Percentiles rank a stretch among this genome's conserved stretches.
These are phyloP conservation scores for Andrena hattorfiana DNA, from an alignment of 2,888 invertebrate species.

Conservation along the genomic window DNA sequence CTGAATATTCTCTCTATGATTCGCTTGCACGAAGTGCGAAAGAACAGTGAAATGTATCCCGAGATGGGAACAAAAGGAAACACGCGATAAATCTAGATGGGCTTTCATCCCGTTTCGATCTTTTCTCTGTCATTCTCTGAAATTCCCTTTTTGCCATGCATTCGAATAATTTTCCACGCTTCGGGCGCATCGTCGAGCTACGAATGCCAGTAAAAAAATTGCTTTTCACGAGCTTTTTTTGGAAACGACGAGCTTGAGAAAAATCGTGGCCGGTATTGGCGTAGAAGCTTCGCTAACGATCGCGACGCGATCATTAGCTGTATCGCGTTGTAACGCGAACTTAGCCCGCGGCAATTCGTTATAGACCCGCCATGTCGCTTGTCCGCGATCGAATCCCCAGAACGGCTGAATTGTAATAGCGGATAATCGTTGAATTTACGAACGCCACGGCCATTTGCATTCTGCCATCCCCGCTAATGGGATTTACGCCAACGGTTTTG, in stretches of 20 bases:
- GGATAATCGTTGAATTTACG: conserved; percentile 63
- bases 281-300: conserved; percentile 15
- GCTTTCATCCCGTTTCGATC: conserved; percentile 10
- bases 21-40: conserved; percentile 3
- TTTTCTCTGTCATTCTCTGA: too few relatives aligned
- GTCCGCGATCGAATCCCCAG: conserved; percentile 51
- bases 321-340: conserved; percentile 25
- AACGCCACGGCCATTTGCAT: conserved; percentile 44
- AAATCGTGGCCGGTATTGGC: not conserved
- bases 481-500: conserved; percentile 45
- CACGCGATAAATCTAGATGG: conserved; percentile 3
- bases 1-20: conserved; percentile 28
- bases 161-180: too few relatives aligned
- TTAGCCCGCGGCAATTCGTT: conserved; percentile 52
- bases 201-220: not conserved
- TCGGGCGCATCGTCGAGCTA: too few relatives aligned
- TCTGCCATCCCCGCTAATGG: conserved; percentile 34
- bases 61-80: not conserved
- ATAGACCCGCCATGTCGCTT: conserved; percentile 42
- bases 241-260: not conserved
- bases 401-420: conserved; percentile 54
- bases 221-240: not conserved
- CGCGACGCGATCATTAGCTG: conserved; percentile 11
- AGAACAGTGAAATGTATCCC: not conserved
- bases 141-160: too few relatives aligned